Base-by-base conservation (phyloP, 2,113 vertebrate species). In the Neotragus pygmaeus region DNA sequence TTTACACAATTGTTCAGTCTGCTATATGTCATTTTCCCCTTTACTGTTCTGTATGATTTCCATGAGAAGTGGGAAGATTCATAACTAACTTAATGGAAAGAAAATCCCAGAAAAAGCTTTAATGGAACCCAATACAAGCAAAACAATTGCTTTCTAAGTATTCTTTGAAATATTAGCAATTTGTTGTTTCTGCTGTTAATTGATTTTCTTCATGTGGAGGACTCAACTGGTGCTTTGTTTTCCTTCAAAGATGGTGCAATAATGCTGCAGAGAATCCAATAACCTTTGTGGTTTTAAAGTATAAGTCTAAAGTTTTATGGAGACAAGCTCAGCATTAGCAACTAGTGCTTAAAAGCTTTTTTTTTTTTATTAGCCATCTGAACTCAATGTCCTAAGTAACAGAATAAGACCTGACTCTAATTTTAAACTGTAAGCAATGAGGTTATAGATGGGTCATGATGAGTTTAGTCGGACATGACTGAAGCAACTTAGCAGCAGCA, bases 361-460 rank as follows among this genome's bases (percentile, higher is more conserved):
- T 60, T 28, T 57, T 57, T 21, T 11, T 58, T 57, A 51, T 90
- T 89, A 93, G 55, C 17, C 36, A 92, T 39, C 51, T 90, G 78
- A 94, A 85, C 30, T 77, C 25, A 60, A 7, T 89, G 30, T 89
- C 27, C 90, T 95, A 91, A 93, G 57, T 43, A 96, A 30, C 86
- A 78, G 21, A 75, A 7, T 83, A 12, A 3, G 19, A 36, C 60
- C 57, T 85, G 30, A 62, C 19, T 88, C 43, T 92, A 80, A 87
- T 88, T 90, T 93, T 73, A 90, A 82, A 77, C 30, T 96, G 51
- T 39, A 87, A 87, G 57, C 75, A 91, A 30, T 94, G n/a, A 75
- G 21, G 12, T 43, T 39, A 73, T 86, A 11, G 58, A 64, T 49
- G 33, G 87, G 14, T 12, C 5, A 45, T 73, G 58, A 95, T 43